Evolutionary conservation across 1,140 invertebrate species (phyloP).

Genomic region (Chionoecetes opilio): DNA sequence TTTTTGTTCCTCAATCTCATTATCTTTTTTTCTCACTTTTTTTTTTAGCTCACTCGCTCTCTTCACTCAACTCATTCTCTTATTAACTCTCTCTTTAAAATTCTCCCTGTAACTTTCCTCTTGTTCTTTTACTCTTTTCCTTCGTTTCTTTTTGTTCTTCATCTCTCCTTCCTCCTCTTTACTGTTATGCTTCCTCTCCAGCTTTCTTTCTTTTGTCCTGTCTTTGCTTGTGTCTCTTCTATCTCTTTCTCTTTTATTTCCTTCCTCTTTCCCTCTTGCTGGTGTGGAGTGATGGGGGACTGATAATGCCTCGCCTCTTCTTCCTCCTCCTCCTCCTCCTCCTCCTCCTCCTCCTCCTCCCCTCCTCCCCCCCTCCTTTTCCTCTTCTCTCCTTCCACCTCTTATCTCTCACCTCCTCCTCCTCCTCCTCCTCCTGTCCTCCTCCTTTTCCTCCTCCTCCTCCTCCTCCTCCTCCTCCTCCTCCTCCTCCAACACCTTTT

Average conservation of each 20-base stretch:
- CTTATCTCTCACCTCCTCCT: not conserved
- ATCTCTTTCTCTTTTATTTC: not conserved
- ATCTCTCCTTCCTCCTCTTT: not conserved
- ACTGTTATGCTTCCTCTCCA: not conserved
- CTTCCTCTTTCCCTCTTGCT: not conserved
- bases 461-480: too few relatives aligned
- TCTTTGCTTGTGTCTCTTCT: not conserved
- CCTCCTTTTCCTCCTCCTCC: not conserved
- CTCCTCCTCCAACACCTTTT: too few relatives aligned
- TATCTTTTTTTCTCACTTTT: too few relatives aligned
- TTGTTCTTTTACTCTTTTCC: not conserved
- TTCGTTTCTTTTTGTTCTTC: not conserved
- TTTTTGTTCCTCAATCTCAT: too few relatives aligned
- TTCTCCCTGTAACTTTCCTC: not conserved
- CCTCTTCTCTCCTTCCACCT: not conserved
- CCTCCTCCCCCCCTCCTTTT: not conserved
- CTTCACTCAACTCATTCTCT: too few relatives aligned
- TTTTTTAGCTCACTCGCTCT: too few relatives aligned
- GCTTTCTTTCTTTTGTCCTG: not conserved
- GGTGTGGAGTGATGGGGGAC: not conserved
- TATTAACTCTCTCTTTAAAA: too few relatives aligned
- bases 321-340: not conserved
- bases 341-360: not conserved
- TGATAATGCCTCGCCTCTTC: not conserved
- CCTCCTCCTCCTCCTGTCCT: not conserved